Evolutionary conservation across 1,140 invertebrate genomes (phyloP), one percentile per base, ranked within the genome.

Genomic region (Aculops lycopersici): DNA sequence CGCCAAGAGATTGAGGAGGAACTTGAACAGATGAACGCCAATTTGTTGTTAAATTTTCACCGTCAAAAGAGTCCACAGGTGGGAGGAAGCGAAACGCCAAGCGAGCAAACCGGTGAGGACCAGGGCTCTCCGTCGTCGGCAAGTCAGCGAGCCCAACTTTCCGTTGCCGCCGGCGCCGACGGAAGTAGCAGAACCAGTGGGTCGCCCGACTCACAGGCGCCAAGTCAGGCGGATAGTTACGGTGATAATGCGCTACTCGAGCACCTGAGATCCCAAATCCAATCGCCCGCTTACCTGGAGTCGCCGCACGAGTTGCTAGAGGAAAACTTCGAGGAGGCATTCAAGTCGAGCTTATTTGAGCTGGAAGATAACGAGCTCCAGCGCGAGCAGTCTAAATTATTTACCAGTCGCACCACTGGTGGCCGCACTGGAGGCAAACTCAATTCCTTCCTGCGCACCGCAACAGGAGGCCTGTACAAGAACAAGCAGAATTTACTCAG

Each of bases 261-360:
- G n/a, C n/a, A n/a, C n/a, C n/a, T n/a, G n/a, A n/a, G n/a, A n/a
- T n/a, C n/a, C n/a, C n/a, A n/a, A n/a, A n/a, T n/a, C n/a, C n/a
- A n/a, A n/a, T n/a, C n/a, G n/a, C n/a, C n/a, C n/a, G 8, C 24
- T 15, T 47, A 68, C 52, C 54, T 71, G 47, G 70, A 71, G 51
- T 71, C 72, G 44, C 74, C 75, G 36, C 75, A 80, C 58, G 75
- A 75, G 17, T 71, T 75, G 4, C 77, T 80, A 42, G 79, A 84
- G 55, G 79, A 88, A 52, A 81, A 86, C 54, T 88, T 81, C 61
- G 79, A 84, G 57, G 72, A 77, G 53, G 76, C 77, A 53, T 60
- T 83, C n/a, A 73, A 68, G 41, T 62, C 66, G 46, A 66, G 68
- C 43, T 59, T 63, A 37, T 59, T 66, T 46, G 54, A 57, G 48